Percentiles rank a stretch among this genome's conserved stretches.
These are phyloP conservation scores for Fragum fragum DNA, from an alignment of 2,888 invertebrate species.

Conservation along the genomic window DNA sequence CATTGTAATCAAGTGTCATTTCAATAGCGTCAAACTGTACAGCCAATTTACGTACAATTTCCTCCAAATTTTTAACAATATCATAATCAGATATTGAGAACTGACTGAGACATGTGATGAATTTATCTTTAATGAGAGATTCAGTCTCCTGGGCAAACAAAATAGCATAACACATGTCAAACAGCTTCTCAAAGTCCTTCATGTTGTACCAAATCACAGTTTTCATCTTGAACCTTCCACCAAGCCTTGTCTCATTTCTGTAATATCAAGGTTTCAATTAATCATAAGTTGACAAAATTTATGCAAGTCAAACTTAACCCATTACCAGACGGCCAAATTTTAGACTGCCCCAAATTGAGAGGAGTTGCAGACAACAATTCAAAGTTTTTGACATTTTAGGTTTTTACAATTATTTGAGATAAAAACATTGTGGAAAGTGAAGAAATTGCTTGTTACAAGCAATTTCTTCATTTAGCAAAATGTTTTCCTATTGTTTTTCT, in stretches of 20 bases:
- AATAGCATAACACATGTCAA: conserved; percentile 15
- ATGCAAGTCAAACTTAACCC: no score
- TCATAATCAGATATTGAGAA: conserved; percentile 11
- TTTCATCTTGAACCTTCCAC: conserved; percentile 22
- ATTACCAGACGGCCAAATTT: no score
- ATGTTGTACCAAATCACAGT: conserved; percentile 32
- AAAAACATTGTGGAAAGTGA: neutral
- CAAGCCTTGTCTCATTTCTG: conserved; percentile 32
- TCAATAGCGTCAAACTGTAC: conserved; percentile 11
- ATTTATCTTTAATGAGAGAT: neutral
- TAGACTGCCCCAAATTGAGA: no score
- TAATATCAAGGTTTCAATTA: neutral
- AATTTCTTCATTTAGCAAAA: no score
- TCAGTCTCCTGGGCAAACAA: neutral
- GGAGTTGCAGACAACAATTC: no score
- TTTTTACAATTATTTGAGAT: no score
- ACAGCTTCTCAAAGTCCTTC: conserved; percentile 24
- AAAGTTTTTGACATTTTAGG: no score
- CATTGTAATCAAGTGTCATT: conserved; percentile 4
- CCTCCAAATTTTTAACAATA: neutral
- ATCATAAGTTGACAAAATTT: no score
- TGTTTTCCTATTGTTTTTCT: no score
- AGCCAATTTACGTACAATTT: conserved; percentile 1
- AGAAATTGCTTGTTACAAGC: no score
- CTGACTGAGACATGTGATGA: conserved; percentile 7